phyloP scores from a whole-genome alignment of 2,888 invertebrate genomes.

The Ectobius pallidus region DNA sequence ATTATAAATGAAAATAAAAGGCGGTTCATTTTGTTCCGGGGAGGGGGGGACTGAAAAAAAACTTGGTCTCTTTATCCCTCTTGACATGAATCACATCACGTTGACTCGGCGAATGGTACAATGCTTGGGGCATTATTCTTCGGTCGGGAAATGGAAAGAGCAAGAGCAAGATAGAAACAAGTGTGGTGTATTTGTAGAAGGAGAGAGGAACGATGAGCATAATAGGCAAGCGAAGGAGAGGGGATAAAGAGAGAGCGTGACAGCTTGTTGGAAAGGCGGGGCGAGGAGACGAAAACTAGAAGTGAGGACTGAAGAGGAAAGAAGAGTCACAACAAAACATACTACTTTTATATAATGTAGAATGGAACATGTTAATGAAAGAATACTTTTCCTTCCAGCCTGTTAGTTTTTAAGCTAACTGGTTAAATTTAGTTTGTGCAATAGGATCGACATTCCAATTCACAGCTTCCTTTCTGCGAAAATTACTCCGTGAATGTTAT shows the following conservation, averaged over 20 bases:
- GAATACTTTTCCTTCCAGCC: background rate
- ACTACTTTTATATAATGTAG: background rate
- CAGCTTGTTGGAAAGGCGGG: background rate
- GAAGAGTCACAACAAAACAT: constrained; percentile 8
- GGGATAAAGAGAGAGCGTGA: constrained; percentile 40
- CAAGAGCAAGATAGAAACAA: constrained; percentile 35
- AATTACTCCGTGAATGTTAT: no score
- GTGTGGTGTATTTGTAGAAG: background rate
- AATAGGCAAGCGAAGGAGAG: background rate
- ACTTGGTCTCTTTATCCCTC: background rate
- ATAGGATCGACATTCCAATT: no score
- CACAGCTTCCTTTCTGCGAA: no score
- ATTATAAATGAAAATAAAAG: background rate
- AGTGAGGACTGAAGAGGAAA: constrained; percentile 13
- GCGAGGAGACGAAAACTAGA: no score
- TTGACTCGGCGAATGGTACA: constrained; percentile 21
- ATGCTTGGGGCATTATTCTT: constrained; percentile 16
- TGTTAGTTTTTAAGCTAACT: no score
- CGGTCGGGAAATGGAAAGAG: constrained; percentile 21
- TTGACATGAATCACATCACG: constrained; percentile 1
- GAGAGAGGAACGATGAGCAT: constrained; percentile 16
- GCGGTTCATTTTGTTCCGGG: background rate
- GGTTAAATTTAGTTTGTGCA: constrained; percentile 10
- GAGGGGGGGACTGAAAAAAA: background rate
- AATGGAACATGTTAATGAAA: background rate